Evolutionary conservation across 2,888 invertebrate genomes (phyloP).

Genomic region (Mythimna vitellina): DNA sequence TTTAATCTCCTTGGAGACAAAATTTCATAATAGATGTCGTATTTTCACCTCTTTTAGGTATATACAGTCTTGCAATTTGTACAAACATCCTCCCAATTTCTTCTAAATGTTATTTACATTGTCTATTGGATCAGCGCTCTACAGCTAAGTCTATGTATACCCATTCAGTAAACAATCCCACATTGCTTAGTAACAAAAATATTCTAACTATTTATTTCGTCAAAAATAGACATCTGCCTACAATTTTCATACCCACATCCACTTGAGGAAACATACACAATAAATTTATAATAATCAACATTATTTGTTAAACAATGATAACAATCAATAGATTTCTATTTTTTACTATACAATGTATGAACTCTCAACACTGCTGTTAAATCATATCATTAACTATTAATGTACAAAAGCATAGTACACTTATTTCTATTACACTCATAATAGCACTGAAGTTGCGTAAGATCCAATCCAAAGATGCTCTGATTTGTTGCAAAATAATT

Average conservation of each 20-base stretch:
- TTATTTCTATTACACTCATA: slow-evolving; percentile 67
- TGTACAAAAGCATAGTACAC: slow-evolving; percentile 77
- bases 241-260: slow-evolving; percentile 83
- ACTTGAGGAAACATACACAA: slow-evolving; percentile 86
- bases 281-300: slow-evolving; percentile 89
- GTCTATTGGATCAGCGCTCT: slow-evolving; percentile 79
- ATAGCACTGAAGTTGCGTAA: slow-evolving; percentile 56
- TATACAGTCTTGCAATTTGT: slow-evolving; percentile 89
- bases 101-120: slow-evolving; percentile 81
- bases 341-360: slow-evolving; percentile 84
- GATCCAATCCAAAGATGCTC: slow-evolving; percentile 46
- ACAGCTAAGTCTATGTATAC: slow-evolving; percentile 80
- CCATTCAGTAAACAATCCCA: slow-evolving; percentile 87
- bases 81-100: slow-evolving; percentile 82
- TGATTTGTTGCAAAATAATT: slow-evolving; percentile 33
- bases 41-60: slow-evolving; percentile 67
- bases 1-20: slow-evolving; percentile 44
- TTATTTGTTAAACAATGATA: slow-evolving; percentile 89
- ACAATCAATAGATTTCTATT: slow-evolving; percentile 87
- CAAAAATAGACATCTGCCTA: slow-evolving; percentile 88
- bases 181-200: slow-evolving; percentile 88
- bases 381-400: slow-evolving; percentile 67
- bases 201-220: slow-evolving; percentile 84
- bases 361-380: slow-evolving; percentile 83
- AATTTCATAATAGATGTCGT: slow-evolving; percentile 55